These are phyloP conservation scores for Nomada fabriciana DNA, from an alignment of 2,888 invertebrate genomes.

Conservation along the genomic window DNA sequence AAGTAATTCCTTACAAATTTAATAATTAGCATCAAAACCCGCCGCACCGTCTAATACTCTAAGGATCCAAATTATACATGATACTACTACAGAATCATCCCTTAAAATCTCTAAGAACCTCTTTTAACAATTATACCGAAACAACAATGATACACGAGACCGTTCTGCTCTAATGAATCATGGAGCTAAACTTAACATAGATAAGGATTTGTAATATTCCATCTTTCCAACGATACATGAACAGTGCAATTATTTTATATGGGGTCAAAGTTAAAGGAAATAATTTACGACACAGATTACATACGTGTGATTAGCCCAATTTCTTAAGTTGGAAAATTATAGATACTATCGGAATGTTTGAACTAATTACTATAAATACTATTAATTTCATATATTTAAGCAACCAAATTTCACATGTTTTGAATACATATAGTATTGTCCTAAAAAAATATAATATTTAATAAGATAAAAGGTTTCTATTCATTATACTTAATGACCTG, in stretches of 20 bases:
- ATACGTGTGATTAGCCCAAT: slow-evolving; percentile 46
- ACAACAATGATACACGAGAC: slow-evolving; percentile 43
- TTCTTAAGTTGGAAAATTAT: slow-evolving; percentile 15
- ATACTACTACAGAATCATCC: slow-evolving; percentile 2
- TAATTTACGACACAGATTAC: slow-evolving; percentile 26
- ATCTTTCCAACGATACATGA: slow-evolving; percentile 31
- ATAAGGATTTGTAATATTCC: slow-evolving; percentile 63
- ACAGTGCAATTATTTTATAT: slow-evolving; percentile 48
- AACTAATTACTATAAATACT: not conserved
- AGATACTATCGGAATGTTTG: not conserved
- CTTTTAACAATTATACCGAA: slow-evolving; percentile 47
- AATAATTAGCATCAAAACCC: not conserved
- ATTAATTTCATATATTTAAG: too few relatives aligned
- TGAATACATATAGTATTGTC: too few relatives aligned
- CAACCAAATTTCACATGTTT: too few relatives aligned
- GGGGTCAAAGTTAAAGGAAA: slow-evolving; percentile 7
- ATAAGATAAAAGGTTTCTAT: not conserved
- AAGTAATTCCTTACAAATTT: not conserved
- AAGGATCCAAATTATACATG: slow-evolving; percentile 8
- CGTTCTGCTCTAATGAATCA: slow-evolving; percentile 38
- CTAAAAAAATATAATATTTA: not conserved
- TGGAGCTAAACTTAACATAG: slow-evolving; percentile 27
- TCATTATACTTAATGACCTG: not conserved
- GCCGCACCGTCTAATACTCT: not conserved
- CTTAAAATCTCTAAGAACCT: not conserved